Conservation (phyloP, 1,140 invertebrate genomes). For the Propsilocerus akamusi region DNA sequence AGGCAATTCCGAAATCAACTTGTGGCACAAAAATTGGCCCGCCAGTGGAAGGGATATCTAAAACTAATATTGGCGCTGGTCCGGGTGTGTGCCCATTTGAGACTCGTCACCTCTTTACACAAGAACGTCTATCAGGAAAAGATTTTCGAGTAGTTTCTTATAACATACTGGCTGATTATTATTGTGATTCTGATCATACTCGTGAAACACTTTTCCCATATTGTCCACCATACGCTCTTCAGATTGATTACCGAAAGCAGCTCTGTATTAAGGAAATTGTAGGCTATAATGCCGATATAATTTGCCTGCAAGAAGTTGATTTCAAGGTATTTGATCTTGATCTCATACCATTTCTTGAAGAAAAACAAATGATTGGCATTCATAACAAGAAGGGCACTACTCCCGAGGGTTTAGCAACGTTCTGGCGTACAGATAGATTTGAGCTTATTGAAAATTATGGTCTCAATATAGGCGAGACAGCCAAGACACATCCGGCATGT, state of each 20-base stretch:
- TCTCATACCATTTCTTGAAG: constrained; percentile 38
- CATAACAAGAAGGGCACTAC: constrained; percentile 51
- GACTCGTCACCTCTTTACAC: constrained; percentile 50
- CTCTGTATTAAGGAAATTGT: constrained; percentile 65
- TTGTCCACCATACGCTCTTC: constrained; percentile 57
- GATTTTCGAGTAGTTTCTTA: constrained; percentile 66
- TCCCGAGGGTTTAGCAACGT: constrained; percentile 62
- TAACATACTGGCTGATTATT: constrained; percentile 75
- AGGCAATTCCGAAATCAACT: constrained; percentile 34
- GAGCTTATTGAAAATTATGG: constrained; percentile 27
- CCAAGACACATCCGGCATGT: constrained; percentile 32
- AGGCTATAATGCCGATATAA: constrained; percentile 77
- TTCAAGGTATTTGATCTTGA: constrained; percentile 53
- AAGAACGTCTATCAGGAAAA: constrained; percentile 26
- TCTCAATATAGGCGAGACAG: constrained; percentile 35
- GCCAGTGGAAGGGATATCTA: constrained; percentile 31
- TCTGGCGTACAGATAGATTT: constrained; percentile 46
- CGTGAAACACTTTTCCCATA: constrained; percentile 54
- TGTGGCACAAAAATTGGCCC: constrained; percentile 34
- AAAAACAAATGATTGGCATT: constrained; percentile 37
- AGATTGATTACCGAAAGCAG: constrained; percentile 71
- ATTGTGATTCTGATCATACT: constrained; percentile 63
- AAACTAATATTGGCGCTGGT: constrained; percentile 38
- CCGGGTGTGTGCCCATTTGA: constrained; percentile 68
- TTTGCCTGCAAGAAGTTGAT: constrained; percentile 89